These are phyloP conservation scores for Chamaetylas fuelleborni DNA, from an alignment of 2,113 vertebrate species.

Conservation along the genomic window DNA sequence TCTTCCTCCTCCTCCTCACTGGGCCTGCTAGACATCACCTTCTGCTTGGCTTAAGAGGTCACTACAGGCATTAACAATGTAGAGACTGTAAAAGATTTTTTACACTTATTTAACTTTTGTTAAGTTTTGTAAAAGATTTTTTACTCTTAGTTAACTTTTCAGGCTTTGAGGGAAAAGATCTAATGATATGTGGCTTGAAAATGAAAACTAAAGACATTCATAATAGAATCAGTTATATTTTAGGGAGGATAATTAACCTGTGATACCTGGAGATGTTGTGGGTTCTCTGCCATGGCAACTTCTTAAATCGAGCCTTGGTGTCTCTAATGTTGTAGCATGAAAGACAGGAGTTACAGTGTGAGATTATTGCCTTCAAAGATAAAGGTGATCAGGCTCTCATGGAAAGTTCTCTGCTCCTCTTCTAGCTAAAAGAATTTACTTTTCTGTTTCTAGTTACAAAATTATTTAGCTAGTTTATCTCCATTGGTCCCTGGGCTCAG, in stretches of 20 bases:
- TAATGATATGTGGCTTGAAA: neutral
- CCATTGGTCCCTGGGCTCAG: neutral
- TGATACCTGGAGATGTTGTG: neutral
- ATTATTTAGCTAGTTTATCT: neutral
- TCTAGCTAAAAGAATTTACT: neutral
- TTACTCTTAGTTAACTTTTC: neutral
- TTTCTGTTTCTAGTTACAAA: neutral
- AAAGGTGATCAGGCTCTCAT: neutral
- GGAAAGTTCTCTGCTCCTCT: neutral
- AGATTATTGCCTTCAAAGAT: neutral
- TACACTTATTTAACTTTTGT: neutral
- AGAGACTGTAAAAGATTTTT: neutral
- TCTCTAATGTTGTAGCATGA: neutral
- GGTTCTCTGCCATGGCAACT: neutral
- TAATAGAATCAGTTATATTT: neutral
- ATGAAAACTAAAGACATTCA: neutral
- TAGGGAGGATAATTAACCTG: neutral
- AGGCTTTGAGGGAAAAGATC: neutral
- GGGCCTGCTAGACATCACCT: neutral
- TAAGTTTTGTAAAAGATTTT: neutral
- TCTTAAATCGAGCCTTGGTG: neutral
- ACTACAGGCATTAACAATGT: neutral
- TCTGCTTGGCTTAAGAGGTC: neutral
- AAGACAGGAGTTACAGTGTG: neutral
- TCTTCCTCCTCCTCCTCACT: neutral